Percentiles rank a stretch among this genome's conserved stretches.
These are phyloP conservation scores for Acrocephalus arundinaceus DNA, from an alignment of 2,113 vertebrate genomes.

Conservation along the genomic window DNA sequence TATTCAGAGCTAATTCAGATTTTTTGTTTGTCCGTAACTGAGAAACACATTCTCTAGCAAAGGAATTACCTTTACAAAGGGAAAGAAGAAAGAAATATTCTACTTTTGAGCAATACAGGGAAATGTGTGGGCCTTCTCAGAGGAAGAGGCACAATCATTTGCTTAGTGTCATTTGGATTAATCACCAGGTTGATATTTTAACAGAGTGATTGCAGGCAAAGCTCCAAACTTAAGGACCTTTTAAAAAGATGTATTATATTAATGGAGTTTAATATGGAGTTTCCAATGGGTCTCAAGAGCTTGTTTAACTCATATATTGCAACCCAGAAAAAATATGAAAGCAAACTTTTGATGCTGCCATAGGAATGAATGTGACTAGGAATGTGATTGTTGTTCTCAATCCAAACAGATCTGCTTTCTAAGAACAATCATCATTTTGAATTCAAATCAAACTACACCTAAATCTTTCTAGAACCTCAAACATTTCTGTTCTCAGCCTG, in stretches of 20 bases:
- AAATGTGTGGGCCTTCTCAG: neutral
- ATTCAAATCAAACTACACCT: neutral
- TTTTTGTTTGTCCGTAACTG: conserved; percentile 1
- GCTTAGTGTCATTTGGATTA: neutral
- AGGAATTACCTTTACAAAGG: neutral
- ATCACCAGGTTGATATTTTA: neutral
- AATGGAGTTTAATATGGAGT: neutral
- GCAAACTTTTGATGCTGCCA: neutral
- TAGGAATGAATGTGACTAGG: neutral
- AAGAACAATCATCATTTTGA: neutral
- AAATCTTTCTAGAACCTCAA: neutral
- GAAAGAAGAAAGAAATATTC: neutral
- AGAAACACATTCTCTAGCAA: neutral
- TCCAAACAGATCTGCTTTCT: neutral
- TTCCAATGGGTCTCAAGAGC: neutral
- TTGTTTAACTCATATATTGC: neutral
- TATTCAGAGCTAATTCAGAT: neutral
- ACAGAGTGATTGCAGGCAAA: neutral
- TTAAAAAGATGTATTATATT: neutral
- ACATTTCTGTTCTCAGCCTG: neutral
- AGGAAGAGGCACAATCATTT: neutral
- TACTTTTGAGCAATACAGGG: neutral
- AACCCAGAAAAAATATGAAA: neutral
- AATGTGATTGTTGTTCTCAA: neutral
- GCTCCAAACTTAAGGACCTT: neutral